Conservation (phyloP, 2,113 vertebrate species). For the Rhinoptilus africanus region DNA sequence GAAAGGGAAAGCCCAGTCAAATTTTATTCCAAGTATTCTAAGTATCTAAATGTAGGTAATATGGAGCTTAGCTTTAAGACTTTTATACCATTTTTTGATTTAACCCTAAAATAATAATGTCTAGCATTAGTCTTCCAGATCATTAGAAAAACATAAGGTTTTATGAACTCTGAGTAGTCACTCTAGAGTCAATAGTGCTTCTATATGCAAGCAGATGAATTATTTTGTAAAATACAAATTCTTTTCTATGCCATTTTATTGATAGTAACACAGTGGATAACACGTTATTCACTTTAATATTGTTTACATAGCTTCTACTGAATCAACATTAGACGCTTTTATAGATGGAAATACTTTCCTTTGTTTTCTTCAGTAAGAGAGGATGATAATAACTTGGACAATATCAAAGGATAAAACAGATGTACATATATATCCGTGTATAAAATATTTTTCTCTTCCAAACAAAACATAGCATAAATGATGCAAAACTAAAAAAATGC, state of each 20-base stretch:
- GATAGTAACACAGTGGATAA: not conserved
- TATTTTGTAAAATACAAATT: not conserved
- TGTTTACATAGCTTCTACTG: not conserved
- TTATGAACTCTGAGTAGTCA: not conserved
- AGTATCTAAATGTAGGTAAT: not conserved
- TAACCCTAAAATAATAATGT: not conserved
- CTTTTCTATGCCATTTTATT: not conserved
- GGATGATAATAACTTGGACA: not conserved
- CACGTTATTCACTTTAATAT: not conserved
- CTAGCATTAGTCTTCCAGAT: not conserved
- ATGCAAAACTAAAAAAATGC: conserved; percentile 11
- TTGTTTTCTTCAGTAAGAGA: not conserved
- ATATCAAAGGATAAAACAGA: not conserved
- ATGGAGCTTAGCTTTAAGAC: not conserved
- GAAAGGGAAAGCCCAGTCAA: not conserved
- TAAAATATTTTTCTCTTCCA: not conserved
- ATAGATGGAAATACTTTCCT: not conserved
- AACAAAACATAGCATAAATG: conserved; percentile 1
- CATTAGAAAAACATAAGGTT: not conserved
- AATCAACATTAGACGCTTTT: conserved; percentile 12
- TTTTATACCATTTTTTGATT: not conserved
- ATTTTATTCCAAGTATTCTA: not conserved
- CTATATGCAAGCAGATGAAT: not conserved
- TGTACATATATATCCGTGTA: not conserved
- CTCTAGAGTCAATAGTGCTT: not conserved